A percentile compares a stretch with the other conserved stretches of the same genome.
These are phyloP conservation scores for Rhinophrynus dorsalis DNA, from an alignment of 2,797 vertebrate genomes.

Conservation along the genomic window DNA sequence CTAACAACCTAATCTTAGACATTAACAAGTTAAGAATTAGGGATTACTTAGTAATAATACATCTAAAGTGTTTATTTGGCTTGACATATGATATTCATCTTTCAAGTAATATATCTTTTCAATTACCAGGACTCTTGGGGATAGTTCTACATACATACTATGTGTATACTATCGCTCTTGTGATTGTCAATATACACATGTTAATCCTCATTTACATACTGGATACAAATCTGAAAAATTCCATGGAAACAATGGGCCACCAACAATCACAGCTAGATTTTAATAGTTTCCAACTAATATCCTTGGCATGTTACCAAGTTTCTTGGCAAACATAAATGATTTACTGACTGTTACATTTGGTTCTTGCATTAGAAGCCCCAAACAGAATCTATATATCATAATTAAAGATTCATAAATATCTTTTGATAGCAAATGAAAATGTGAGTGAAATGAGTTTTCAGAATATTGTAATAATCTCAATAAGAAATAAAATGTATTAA, in stretches of 20 bases:
- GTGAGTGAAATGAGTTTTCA: no score
- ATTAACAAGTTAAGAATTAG: neutral
- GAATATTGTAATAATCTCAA: no score
- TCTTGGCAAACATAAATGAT: no score
- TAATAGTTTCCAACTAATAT: neutral
- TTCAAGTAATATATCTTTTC: neutral
- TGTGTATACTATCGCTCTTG: neutral
- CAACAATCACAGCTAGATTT: slow-evolving; percentile 4
- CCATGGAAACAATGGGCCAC: slow-evolving; percentile 9
- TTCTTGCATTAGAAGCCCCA: no score
- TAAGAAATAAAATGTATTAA: no score
- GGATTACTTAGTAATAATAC: slow-evolving; percentile 27
- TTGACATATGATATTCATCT: slow-evolving; percentile 13
- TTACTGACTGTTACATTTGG: no score
- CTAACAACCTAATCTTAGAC: neutral
- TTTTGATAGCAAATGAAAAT: no score
- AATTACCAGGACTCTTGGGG: neutral
- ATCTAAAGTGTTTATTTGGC: slow-evolving; percentile 28
- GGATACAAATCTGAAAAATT: neutral
- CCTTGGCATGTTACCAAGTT: neutral
- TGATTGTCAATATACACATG: slow-evolving; percentile 14
- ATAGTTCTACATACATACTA: slow-evolving; percentile 3
- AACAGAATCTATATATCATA: no score
- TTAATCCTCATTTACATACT: slow-evolving; percentile 14
- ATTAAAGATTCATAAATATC: no score